Percentiles rank a stretch among this genome's conserved stretches.
phyloP scores from a whole-genome alignment of 1,140 invertebrate species.

The Muscidifurax raptorellus region DNA sequence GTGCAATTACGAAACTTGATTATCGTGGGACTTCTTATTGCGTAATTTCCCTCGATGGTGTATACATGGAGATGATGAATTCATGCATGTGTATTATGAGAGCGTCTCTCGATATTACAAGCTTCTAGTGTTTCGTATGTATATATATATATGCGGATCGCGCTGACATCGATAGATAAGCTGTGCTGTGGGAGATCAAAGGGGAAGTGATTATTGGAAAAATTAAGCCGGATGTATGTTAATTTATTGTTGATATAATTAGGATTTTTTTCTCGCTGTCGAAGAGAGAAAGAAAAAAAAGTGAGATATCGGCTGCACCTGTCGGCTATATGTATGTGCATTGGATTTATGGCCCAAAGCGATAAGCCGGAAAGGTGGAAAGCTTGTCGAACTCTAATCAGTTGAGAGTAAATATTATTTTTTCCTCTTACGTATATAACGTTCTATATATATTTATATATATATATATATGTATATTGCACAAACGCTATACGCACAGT shows the following conservation, averaged over 20 bases:
- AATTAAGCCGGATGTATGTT: background rate
- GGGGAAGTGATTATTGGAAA: no score
- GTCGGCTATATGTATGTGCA: no score
- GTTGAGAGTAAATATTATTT: background rate
- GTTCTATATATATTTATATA: no score
- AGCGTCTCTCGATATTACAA: background rate
- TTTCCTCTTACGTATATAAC: background rate
- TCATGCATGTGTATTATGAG: background rate
- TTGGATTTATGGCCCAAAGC: no score
- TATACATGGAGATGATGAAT: background rate
- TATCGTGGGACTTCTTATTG: conserved; percentile 30
- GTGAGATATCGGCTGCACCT: background rate
- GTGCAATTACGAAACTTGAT: conserved; percentile 35
- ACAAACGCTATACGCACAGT: no score
- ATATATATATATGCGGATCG: no score
- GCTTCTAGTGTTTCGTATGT: background rate
- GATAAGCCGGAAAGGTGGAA: background rate
- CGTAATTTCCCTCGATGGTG: conserved; percentile 1
- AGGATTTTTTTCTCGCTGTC: background rate
- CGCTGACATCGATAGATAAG: background rate
- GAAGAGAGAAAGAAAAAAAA: no score
- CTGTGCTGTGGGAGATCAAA: no score
- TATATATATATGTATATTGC: no score
- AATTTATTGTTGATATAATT: background rate
- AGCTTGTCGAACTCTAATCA: background rate